Evolutionary conservation across 2,797 vertebrate genomes (phyloP), one percentile per base, ranked within the genome.

Genomic region (Rhabdomys pumilio): DNA sequence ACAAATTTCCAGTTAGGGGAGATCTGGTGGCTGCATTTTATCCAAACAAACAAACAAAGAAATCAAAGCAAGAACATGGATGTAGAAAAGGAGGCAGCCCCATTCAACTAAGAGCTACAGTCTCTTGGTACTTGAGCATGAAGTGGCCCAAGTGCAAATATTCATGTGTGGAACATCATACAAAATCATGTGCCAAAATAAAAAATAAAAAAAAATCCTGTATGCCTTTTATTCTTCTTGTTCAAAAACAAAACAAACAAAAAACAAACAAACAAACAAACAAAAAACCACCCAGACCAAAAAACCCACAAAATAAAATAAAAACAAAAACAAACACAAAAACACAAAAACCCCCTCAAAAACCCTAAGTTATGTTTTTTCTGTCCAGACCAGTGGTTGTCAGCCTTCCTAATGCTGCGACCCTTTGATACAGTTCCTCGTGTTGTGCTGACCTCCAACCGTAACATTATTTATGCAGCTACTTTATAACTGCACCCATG

Each of bases 1-100:
- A 94, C 59, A 95, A 29, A 95, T 2, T 13, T 65, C n/a, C 26
- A 59, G 77, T 44, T 73, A 92, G 10, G 7, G 61, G 90, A 89
- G 63, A 77, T 50, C 38, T 50, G 24, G 59, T 87, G 26, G 44
- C 26, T 63, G 1, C 31, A 63, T 72, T 57, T 92, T 77, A 41
- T 55, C 5, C 6, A 47, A 69, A 34, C 31, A 50, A 50, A 50
- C 6, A 47, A 81, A 57, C 38, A 90, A 96, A 50, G 26, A 83
- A 69, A 22, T 20, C 57, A 63, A 41, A 41, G 4, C n/a, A 63
- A 72, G 26, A 86, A 24, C n/a, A 5, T 50, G 11, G 59, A 19
- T 47, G 29, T 65, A 13, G 29, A 44, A 44, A 83, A 29, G 81
- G 24, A 83, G 38, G 10, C 2, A 2, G 17, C 10, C 22, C 82